Conservation (phyloP, 2,888 invertebrate genomes). For the Apodemia mormo region DNA sequence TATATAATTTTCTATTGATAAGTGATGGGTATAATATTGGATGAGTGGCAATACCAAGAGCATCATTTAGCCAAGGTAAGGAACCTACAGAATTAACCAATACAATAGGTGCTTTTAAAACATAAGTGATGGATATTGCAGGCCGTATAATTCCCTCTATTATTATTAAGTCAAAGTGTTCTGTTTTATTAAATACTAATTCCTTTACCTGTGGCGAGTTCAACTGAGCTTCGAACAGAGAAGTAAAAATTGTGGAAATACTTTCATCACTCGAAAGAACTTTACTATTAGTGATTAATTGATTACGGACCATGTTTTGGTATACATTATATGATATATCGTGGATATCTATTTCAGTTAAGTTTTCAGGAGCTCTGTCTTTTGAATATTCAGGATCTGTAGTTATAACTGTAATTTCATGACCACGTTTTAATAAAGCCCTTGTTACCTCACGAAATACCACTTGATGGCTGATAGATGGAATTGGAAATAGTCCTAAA, state of each 20-base stretch:
- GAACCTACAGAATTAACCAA: slow-evolving; percentile 46
- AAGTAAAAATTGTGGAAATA: not conserved
- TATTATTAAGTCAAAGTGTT: slow-evolving; percentile 47
- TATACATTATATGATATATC: slow-evolving; percentile 43
- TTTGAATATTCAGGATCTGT: slow-evolving; percentile 47
- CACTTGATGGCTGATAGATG: slow-evolving; percentile 69
- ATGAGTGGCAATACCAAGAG: slow-evolving; percentile 43
- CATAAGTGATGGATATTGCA: slow-evolving; percentile 39
- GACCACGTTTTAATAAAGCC: slow-evolving; percentile 54
- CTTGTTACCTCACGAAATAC: slow-evolving; percentile 53
- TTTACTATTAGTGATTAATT: slow-evolving; percentile 19
- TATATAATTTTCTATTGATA: slow-evolving; percentile 38
- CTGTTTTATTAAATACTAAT: slow-evolving; percentile 35
- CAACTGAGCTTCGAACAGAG: slow-evolving; percentile 36
- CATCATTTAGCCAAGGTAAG: slow-evolving; percentile 31
- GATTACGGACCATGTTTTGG: slow-evolving; percentile 23
- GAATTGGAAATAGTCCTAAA: slow-evolving; percentile 53
- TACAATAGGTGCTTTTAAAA: slow-evolving; percentile 48
- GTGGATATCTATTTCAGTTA: slow-evolving; percentile 54
- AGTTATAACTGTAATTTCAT: slow-evolving; percentile 55
- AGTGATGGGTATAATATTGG: slow-evolving; percentile 46
- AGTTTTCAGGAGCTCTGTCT: slow-evolving; percentile 40
- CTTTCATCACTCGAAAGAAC: not conserved
- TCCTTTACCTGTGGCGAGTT: slow-evolving; percentile 38
- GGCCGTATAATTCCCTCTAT: slow-evolving; percentile 42